phyloP scores from a whole-genome alignment of 2,113 vertebrate species.

The Podiceps cristatus region DNA sequence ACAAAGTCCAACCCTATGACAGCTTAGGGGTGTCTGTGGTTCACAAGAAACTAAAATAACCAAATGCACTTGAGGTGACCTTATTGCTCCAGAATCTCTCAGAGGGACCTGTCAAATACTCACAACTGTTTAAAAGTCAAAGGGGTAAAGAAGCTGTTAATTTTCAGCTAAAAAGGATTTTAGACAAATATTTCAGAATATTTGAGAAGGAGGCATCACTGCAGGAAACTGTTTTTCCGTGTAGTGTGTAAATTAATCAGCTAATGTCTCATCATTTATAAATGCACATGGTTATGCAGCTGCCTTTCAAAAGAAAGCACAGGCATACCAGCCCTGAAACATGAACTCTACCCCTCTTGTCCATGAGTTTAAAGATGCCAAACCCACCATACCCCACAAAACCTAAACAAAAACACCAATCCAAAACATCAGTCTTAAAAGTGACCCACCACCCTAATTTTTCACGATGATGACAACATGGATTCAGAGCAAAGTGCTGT shows the following conservation, averaged over 20 bases:
- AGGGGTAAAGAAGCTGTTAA: not conserved
- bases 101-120: not conserved
- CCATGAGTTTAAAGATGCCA: too few relatives aligned
- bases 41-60: not conserved
- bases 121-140: not conserved
- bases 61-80: not conserved
- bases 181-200: not conserved
- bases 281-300: conserved; percentile 76
- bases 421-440: too few relatives aligned
- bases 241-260: not conserved
- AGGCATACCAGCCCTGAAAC: too few relatives aligned
- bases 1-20: not conserved
- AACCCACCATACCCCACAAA: too few relatives aligned
- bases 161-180: not conserved
- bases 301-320: too few relatives aligned
- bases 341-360: too few relatives aligned
- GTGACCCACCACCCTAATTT: too few relatives aligned
- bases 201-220: not conserved
- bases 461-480: too few relatives aligned
- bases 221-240: not conserved
- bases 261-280: not conserved
- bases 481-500: too few relatives aligned
- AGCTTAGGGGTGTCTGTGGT: not conserved
- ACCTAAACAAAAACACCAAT: too few relatives aligned
- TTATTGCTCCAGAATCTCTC: not conserved